Base-by-base conservation (phyloP, 2,888 invertebrate genomes). In the Lottia scabra region DNA sequence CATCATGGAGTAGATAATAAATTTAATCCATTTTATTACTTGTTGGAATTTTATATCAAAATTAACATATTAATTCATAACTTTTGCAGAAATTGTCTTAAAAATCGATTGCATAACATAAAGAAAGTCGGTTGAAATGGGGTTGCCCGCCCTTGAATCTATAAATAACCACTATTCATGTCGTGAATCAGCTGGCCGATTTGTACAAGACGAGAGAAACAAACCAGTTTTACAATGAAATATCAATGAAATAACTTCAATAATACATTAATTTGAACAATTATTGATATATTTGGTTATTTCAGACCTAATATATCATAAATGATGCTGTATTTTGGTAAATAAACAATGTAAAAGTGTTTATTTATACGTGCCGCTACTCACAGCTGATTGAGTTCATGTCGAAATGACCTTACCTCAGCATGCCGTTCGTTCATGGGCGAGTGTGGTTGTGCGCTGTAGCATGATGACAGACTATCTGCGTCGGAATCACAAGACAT, bases 301-400 rank as follows among this genome's bases (percentile, higher is more conserved):
- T 38, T 8, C 10, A 6, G 10, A 38, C 38, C 8, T 38, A 38
- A 38, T 38, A 38, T 38, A 38, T 38, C 1, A 38, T 6, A 38
- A 38, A 38, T 38, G 5, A 38, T 38, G 8, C 8, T 38, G 5
- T 38, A 8, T 2, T 38, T 38, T 38, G 38, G 10, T 38, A 8
- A 38, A 38, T 38, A 38, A 8, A 38, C 38, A 38, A 38, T 27
- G 30, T 48, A 67, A 48, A 26, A 46, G 30, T 48, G 27, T 16
- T 23, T 16, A 27, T 63, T 63, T 63, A 23, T 63, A 63, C 63
- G 69, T 63, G 63, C 63, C 16, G 43, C 23, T 38, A 19, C 69
- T 69, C 69, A 63, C 69, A 69, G 69, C 69, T 69, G 69, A 69
- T 69, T 63, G 64, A 45, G 65, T 48, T 65, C 64, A 65, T 65